Percentiles rank a stretch among this genome's conserved stretches.
Conservation (phyloP, 2,113 vertebrate species). For the Balaenoptera acutorostrata region DNA sequence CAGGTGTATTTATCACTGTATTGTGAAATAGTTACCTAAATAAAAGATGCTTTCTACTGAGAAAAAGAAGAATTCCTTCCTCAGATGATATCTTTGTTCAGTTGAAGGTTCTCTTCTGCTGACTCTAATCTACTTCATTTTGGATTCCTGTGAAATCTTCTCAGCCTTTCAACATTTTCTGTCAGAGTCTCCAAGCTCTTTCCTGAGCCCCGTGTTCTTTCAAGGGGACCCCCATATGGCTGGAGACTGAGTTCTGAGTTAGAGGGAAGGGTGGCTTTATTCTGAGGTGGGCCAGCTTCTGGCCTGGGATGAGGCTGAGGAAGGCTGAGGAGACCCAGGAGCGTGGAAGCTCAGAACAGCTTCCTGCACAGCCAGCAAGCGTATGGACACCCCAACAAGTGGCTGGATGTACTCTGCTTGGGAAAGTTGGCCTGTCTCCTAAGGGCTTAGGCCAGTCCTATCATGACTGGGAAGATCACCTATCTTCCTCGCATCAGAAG, state of each 20-base stretch:
- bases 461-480: background rate
- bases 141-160: background rate
- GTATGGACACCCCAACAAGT: no score
- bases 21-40: background rate
- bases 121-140: background rate
- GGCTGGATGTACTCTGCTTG: background rate
- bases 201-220: background rate
- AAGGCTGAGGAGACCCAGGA: background rate
- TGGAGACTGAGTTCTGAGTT: background rate
- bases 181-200: background rate
- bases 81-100: background rate
- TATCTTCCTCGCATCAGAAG: background rate
- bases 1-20: background rate
- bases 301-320: background rate
- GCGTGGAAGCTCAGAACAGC: background rate
- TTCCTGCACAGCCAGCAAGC: background rate
- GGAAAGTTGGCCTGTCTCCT: background rate
- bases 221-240: background rate
- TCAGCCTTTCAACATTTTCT: background rate
- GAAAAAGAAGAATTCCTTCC: background rate
- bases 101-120: background rate
- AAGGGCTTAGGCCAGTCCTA: background rate
- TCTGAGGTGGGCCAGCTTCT: background rate
- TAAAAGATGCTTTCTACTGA: background rate
- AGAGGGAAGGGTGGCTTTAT: background rate